A percentile compares a stretch with the other conserved stretches of the same genome.
These are phyloP conservation scores for Bugulina stolonifera DNA, from an alignment of 2,888 invertebrate species.

Conservation along the genomic window DNA sequence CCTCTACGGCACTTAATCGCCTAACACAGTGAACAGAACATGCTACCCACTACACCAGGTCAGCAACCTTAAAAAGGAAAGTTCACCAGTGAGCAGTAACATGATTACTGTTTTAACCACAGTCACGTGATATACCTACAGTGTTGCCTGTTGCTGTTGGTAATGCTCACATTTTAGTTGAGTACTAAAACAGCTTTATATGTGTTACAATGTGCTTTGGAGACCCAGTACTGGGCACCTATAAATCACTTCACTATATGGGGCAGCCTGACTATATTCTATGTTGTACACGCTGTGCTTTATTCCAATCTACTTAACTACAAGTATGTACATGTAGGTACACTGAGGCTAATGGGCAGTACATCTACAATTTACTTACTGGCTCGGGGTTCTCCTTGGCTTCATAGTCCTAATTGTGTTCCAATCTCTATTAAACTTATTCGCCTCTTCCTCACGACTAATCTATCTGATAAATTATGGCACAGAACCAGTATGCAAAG, in stretches of 20 bases:
- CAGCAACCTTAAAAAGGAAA: no score
- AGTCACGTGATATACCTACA: no score
- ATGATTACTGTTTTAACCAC: no score
- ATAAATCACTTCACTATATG: constrained; percentile 95
- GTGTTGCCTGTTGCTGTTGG: no score
- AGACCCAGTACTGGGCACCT: constrained; percentile 96
- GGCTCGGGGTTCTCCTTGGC: constrained; percentile 61
- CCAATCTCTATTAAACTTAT: constrained; percentile 87
- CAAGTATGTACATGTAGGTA: constrained; percentile 59
- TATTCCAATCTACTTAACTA: constrained; percentile 73
- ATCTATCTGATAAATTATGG: constrained; percentile 83
- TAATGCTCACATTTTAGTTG: no score
- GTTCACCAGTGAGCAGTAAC: no score
- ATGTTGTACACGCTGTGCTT: constrained; percentile 80
- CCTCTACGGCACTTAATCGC: no score
- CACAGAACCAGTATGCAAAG: constrained; percentile 67
- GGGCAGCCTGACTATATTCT: constrained; percentile 93
- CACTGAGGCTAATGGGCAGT: constrained; percentile 58
- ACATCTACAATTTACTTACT: constrained; percentile 82
- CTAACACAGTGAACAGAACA: no score
- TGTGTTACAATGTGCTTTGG: constrained; percentile 84
- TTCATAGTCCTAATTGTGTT: constrained; percentile 84
- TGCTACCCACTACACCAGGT: no score
- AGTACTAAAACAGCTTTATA: no score
- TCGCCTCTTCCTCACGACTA: constrained; percentile 81